Percentiles rank a stretch among this genome's conserved stretches.
Evolutionary conservation across 2,797 vertebrate species (phyloP).

Genomic region (Tapera naevia): DNA sequence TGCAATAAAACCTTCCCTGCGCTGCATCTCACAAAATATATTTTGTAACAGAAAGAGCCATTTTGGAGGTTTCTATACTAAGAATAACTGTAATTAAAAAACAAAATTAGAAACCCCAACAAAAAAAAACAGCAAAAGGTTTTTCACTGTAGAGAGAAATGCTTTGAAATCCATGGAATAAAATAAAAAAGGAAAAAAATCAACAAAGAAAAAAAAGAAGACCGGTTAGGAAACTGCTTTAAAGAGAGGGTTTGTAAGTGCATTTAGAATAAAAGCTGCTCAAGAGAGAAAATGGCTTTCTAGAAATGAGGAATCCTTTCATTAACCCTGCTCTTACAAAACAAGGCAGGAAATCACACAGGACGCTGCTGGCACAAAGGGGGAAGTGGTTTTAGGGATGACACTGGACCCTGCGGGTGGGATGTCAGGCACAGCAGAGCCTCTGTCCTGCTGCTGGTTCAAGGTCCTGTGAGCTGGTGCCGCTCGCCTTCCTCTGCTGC

Average conservation of each 20-base stretch:
- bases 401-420: not conserved
- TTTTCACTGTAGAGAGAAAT: not conserved
- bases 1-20: not conserved
- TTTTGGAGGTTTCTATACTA: not conserved
- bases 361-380: not conserved
- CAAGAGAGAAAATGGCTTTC: not conserved
- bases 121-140: not conserved
- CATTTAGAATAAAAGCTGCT: not conserved
- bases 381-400: slow-evolving; percentile 50
- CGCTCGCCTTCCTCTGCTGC: not conserved
- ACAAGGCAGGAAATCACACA: slow-evolving; percentile 15
- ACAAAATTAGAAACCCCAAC: no score
- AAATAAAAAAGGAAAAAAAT: not conserved
- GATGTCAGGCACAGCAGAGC: not conserved
- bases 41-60: not conserved
- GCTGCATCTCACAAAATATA: not conserved
- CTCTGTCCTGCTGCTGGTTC: accelerated
- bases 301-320: slow-evolving; percentile 17
- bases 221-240: not conserved
- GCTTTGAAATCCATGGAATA: not conserved
- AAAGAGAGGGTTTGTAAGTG: not conserved
- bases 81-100: not conserved
- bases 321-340: not conserved
- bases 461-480: accelerated
- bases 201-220: not conserved